Evolutionary conservation across 2,113 vertebrate genomes (phyloP), one percentile per base, ranked within the genome.

Genomic region (Empidonax traillii): DNA sequence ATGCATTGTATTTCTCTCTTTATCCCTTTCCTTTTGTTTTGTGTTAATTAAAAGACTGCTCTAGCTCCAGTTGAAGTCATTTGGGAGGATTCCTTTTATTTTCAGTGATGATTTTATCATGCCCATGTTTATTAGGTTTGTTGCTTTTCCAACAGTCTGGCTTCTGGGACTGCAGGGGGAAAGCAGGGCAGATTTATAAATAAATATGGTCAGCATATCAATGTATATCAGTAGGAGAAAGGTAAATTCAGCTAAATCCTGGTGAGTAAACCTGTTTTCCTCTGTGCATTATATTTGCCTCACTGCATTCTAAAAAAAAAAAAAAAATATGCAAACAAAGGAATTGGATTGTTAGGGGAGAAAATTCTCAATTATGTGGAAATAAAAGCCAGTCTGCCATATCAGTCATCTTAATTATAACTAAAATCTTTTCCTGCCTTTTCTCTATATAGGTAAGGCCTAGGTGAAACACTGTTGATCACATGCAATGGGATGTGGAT

Each of bases 61-160:
- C 5, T 43, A 74, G 56, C 79, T 78, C 47, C 4, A 10, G 7
- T 5, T 77, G 52, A 86, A 95, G 37, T 46, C 63, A 75, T 88
- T 88, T 92, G 82, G 72, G 88, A 95, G n/a, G n/a, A 43, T 66
- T 92, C 23, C 47, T 91, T 95, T 92, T 92, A 52, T 96, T 94
- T 92, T 84, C 80, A 76, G 69, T 89, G 83, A 81, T 85, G 88
- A 89, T 92, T 94, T 94, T 90, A 94, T 96, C 93, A 82, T 61
- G 68, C 25, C 65, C 15, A 16, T 74, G 56, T 87, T 81, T 84
- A 92, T 95, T 92, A 87, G 56, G 55, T 61, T 87, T 91, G 59
- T 43, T 94, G 72, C 67, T 89, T 71, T 95, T 79, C 69, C 85
- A 89, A 68, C 39, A 91, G 37, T n/a, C 41, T 87, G 77, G 47